Conservation (phyloP, 2,113 vertebrate species). For the Forbesichthys papilliferus region DNA sequence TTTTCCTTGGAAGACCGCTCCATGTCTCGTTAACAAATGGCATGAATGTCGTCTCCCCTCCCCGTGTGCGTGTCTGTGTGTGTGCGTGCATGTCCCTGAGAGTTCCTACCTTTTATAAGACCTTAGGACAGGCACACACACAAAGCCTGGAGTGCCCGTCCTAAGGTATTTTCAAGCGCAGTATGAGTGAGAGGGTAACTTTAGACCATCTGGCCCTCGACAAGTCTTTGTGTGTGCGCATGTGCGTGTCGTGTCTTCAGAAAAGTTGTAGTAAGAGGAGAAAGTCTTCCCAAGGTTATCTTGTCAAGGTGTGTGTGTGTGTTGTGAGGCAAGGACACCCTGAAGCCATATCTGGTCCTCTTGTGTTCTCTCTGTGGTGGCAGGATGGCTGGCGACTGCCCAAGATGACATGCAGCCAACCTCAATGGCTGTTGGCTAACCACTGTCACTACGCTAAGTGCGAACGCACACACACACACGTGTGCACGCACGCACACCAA, state of each 20-base stretch:
- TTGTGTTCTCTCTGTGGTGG: slow-evolving; percentile 38
- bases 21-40: slow-evolving; percentile 2
- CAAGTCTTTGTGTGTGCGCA: too few species aligned
- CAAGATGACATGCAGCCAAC: slow-evolving; percentile 30
- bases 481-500: slow-evolving; percentile 31
- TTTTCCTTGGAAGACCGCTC: slow-evolving; percentile 12
- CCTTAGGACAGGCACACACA: too few species aligned
- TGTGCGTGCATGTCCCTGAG: background rate
- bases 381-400: slow-evolving; percentile 53
- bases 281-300: background rate
- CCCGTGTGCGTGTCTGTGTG: background rate
- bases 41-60: background rate
- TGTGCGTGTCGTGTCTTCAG: too few species aligned
- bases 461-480: slow-evolving; percentile 23
- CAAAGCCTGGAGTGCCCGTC: too few species aligned
- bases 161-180: background rate
- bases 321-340: slow-evolving; percentile 26
- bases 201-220: slow-evolving; percentile 30
- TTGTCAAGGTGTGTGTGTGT: background rate
- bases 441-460: slow-evolving; percentile 5
- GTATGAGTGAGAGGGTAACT: slow-evolving; percentile 7
- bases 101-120: too few species aligned
- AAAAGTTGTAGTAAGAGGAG: too few species aligned
- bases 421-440: slow-evolving; percentile 52
- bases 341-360: slow-evolving; percentile 48